Base-by-base conservation (phyloP, 1,140 invertebrate genomes). In the Orius laevigatus region DNA sequence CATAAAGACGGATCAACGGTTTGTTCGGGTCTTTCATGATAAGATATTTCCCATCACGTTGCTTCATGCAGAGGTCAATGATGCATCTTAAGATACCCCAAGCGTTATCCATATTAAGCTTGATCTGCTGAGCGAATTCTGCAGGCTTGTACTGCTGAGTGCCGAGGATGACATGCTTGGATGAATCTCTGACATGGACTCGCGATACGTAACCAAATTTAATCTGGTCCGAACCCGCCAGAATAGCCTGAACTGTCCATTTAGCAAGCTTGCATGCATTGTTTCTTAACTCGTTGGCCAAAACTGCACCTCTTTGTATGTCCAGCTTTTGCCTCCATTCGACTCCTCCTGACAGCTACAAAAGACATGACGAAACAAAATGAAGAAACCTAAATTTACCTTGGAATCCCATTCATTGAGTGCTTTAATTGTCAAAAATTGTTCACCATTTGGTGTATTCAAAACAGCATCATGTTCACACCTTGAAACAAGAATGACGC, bases 1-100 rank as follows among this genome's bases (percentile, higher is more conserved):
- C 89, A 60, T 96, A 97, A 44, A 98, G 72, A 53, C 92, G 78
- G 57, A 97, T 90, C 69, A 96, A 79, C 2, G 88, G 87, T 79
- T 98, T 97, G 65, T 95, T 97, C 1, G 95, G 96, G 70, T 99
- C 95, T 66, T 98, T 98, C 86, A 99, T 91, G 52, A 99, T 92
- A 47, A 99, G 71, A 65, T 97, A 99, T 66, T 84, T 85, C 56
- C 96, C 96, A 64, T 96, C 90, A 57, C 92, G 88, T 59, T 98
- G 85, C 63, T 94, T 94, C 85, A 97, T 91, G 56, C 92, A 93
- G 50, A 94, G 84, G 62, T 99, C 94, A 60, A 98, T 86, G 55
- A 99, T 94, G 62, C 92, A 98, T 4, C 94, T 74, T n/a, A 99
- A 66, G 46, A 99, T 89, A 52, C 94, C 96, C 95, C 95, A 99